Conservation (phyloP, 1,140 invertebrate species). For the Drosophila equinoxialis region DNA sequence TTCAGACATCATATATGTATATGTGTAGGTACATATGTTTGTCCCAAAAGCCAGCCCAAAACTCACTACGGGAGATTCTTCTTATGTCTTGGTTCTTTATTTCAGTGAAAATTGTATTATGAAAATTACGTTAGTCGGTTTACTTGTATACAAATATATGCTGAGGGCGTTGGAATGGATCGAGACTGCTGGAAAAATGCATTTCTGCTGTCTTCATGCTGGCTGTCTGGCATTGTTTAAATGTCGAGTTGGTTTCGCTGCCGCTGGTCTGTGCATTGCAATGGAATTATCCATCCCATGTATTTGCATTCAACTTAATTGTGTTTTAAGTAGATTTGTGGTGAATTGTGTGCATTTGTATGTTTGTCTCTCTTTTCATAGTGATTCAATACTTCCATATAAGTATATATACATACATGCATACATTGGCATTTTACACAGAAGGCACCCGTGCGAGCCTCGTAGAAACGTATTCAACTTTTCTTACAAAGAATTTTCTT, state of each 20-base stretch:
- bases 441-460: no score
- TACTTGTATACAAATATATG: no score
- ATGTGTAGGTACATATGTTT: not conserved
- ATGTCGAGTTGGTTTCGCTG: constrained; percentile 36
- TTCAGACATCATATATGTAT: not conserved
- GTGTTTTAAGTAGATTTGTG: constrained; percentile 80
- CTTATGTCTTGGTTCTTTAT: constrained; percentile 38
- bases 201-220: constrained; percentile 34
- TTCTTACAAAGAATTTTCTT: constrained; percentile 30
- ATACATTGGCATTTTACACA: not conserved
- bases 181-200: not conserved
- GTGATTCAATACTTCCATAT: constrained; percentile 5
- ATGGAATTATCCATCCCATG: constrained; percentile 43
- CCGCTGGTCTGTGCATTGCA: constrained; percentile 28
- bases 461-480: constrained; percentile 11
- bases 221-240: constrained; percentile 61
- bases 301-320: constrained; percentile 81
- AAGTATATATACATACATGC: not conserved
- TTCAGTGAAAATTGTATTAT: constrained; percentile 50
- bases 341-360: constrained; percentile 51
- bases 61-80: not conserved
- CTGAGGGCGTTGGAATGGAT: no score
- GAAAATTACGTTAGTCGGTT: constrained; percentile 45
- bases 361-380: constrained; percentile 26
- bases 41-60: not conserved